Conservation (phyloP, 2,113 vertebrate species). For the Synchiropus splendidus region DNA sequence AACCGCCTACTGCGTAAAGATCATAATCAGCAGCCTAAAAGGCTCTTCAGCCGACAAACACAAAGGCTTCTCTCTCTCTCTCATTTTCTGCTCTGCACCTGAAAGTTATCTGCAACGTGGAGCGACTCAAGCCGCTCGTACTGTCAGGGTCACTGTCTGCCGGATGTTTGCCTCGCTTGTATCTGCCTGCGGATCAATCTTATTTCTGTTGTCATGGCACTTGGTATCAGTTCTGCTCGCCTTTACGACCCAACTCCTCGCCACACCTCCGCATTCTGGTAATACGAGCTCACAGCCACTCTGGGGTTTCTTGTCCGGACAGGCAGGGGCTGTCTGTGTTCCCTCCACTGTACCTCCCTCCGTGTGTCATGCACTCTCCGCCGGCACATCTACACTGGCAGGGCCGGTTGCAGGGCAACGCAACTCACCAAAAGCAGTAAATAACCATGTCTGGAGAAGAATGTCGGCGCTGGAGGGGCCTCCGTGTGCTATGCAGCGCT, state of each 20-base stretch:
- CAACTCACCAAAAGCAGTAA: neutral
- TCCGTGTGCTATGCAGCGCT: neutral
- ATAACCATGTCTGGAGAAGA: no score
- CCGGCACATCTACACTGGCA: conserved; percentile 24
- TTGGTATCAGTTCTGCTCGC: conserved; percentile 15
- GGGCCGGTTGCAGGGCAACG: conserved; percentile 15
- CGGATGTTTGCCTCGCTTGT: neutral
- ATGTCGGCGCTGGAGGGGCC: neutral
- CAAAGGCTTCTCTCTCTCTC: no score
- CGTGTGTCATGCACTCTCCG: conserved; percentile 33
- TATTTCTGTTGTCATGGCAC: neutral
- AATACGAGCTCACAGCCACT: conserved; percentile 60
- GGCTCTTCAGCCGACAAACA: no score
- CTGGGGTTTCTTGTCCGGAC: conserved; percentile 65
- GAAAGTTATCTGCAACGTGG: no score
- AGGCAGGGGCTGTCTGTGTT: conserved; percentile 70
- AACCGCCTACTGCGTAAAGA: no score
- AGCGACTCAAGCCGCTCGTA: no score
- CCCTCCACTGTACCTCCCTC: conserved; percentile 45
- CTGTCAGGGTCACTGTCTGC: no score
- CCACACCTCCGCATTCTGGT: conserved; percentile 63
- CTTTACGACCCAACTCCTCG: conserved; percentile 13
- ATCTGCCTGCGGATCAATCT: neutral
- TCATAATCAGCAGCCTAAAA: no score
- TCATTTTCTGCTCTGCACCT: no score